These are phyloP conservation scores for Stomorhina lunata DNA, from an alignment of 2,888 invertebrate genomes.

Conservation along the genomic window DNA sequence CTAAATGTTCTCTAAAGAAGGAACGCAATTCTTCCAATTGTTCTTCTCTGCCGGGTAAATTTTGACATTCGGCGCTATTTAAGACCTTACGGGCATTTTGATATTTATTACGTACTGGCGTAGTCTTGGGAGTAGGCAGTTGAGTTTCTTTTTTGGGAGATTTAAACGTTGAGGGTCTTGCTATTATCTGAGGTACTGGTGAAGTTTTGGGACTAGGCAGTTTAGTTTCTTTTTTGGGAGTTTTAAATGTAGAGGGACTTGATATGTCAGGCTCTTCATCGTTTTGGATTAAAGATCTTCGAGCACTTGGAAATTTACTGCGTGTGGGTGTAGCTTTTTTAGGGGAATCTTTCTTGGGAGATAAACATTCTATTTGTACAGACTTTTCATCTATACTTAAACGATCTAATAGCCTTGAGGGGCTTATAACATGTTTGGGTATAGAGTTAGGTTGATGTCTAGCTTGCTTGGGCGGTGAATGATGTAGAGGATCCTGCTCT, in stretches of 20 bases:
- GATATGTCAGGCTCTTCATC: no score
- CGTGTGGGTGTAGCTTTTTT: background rate
- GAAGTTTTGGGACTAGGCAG: no score
- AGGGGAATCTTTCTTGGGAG: slow-evolving; percentile 13
- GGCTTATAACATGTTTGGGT: slow-evolving; percentile 74
- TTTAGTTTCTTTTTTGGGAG: no score
- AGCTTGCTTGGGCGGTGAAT: slow-evolving; percentile 77
- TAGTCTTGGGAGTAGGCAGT: background rate
- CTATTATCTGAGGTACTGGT: no score
- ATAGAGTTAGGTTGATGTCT: slow-evolving; percentile 65
- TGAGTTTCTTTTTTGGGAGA: no score
- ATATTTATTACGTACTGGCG: slow-evolving; percentile 75
- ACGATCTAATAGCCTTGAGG: slow-evolving; percentile 75
- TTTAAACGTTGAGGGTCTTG: no score
- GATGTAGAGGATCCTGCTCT: slow-evolving; percentile 63
- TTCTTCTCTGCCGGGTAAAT: slow-evolving; percentile 88
- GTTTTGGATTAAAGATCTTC: slow-evolving; percentile 77
- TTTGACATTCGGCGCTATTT: slow-evolving; percentile 79
- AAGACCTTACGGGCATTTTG: slow-evolving; percentile 78
- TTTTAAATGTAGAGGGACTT: no score
- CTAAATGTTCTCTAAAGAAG: slow-evolving; percentile 86
- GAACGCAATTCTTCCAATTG: slow-evolving; percentile 86
- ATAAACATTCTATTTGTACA: background rate
- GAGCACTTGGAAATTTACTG: no score
- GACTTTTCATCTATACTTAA: slow-evolving; percentile 75